Evolutionary conservation across 2,797 vertebrate genomes (phyloP).

Genomic region (Phoeniculus purpureus): DNA sequence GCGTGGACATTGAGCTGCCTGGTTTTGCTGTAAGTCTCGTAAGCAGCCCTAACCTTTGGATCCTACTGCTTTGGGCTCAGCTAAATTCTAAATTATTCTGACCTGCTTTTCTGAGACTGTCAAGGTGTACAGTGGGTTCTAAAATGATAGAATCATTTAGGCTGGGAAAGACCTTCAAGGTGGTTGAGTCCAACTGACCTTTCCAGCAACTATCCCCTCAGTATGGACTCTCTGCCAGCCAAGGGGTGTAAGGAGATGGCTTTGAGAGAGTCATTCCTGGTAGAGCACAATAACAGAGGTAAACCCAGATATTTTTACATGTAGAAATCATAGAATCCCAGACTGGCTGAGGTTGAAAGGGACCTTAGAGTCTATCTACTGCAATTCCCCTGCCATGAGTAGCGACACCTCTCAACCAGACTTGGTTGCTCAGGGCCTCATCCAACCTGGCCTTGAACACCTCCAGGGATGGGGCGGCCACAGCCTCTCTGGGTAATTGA

Average conservation of each 20-base stretch:
- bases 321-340: neutral
- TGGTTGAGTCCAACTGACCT: neutral
- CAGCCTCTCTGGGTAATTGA: too few species aligned
- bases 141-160: too few species aligned
- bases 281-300: neutral
- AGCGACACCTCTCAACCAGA: too few species aligned
- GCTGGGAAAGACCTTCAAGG: too few species aligned
- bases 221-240: neutral
- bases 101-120: neutral
- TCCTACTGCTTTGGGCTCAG: neutral
- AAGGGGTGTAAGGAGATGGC: rapidly evolving
- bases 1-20: neutral
- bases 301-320: neutral
- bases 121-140: neutral
- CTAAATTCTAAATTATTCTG: neutral
- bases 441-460: too few species aligned
- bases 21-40: neutral
- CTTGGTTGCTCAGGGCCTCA: too few species aligned
- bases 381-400: too few species aligned
- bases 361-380: too few species aligned
- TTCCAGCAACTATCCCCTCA: neutral
- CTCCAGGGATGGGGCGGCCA: too few species aligned
- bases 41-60: neutral
- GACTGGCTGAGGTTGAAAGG: too few species aligned
- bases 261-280: neutral